Base-by-base conservation (phyloP, 2,888 invertebrate genomes). In the Plusia festucae region DNA sequence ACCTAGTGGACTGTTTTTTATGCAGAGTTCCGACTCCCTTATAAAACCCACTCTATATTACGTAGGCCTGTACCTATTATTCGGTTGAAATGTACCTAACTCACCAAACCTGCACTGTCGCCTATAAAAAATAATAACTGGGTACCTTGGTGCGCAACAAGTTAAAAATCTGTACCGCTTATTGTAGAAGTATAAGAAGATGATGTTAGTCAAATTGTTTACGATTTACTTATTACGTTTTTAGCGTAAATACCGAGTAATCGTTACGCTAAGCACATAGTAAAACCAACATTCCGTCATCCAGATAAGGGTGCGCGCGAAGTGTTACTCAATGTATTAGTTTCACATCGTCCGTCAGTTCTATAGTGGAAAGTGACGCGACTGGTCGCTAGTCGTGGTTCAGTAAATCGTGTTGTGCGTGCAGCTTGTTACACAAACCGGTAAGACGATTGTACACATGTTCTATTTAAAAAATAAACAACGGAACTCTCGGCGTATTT, bases 231-330 rank as follows among this genome's bases (percentile, higher is more conserved):
- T 60, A 70, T 32, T 32, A 54, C 56, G 30, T 57, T n/a, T 30
- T 16, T 55, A 66, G 60, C 46, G 53, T 64, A 68, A 54, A 70
- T 54, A 65, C 60, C 65, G 49, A 68, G 68, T 58, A 60, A 78
- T 77, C 75, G 61, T 67, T 60, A 83, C 78, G 67, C 79, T 55
- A 74, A 72, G 70, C 72, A 73, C 82, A 79, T 76, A 78, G 64
- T 74, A 80, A 76, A 82, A 78, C 73, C 82, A 82, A 87, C 86
- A 86, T 87, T 85, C 86, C 86, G 84, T 83, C 86, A 85, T 82
- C 85, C 85, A 85, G 90, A 90, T 90, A 90, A 90, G 89, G 89
- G 80, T 81, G 85, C 73, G 76, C 67, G 65, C 65, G 54, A 77
- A 78, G 70, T 73, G 65, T 76, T 71, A 76, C 82, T 82, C 84